Percentiles rank a stretch among this genome's conserved stretches.
Evolutionary conservation across 2,888 invertebrate species (phyloP).

Genomic region (Nymphalis urticae): DNA sequence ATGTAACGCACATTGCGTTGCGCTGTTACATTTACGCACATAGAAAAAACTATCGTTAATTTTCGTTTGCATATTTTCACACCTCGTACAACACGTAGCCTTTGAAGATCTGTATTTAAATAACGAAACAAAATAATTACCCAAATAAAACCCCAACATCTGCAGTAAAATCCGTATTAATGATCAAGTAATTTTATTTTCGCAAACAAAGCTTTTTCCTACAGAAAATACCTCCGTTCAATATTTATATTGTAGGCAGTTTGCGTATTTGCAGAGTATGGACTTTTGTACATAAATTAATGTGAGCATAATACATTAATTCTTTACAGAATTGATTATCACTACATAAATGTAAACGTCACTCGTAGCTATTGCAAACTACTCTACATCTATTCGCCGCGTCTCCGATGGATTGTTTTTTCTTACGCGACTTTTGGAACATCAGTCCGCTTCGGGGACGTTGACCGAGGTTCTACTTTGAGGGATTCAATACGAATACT

Average conservation of each 20-base stretch:
- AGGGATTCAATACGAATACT: constrained; percentile 53
- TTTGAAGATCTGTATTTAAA: neutral
- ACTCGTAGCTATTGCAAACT: constrained; percentile 59
- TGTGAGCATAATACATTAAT: neutral
- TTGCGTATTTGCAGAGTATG: neutral
- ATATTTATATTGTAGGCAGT: neutral
- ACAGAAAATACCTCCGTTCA: constrained; percentile 1
- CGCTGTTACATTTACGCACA: constrained; percentile 12
- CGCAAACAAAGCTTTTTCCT: neutral
- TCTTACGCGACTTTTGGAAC: constrained; percentile 71
- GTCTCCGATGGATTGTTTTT: constrained; percentile 55
- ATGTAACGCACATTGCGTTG: constrained; percentile 9
- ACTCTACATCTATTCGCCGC: constrained; percentile 68
- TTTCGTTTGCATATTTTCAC: constrained; percentile 5
- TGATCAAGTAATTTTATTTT: neutral
- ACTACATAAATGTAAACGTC: constrained; percentile 61
- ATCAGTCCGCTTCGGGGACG: constrained; percentile 60
- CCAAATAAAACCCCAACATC: neutral
- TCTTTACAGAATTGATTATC: constrained; percentile 33
- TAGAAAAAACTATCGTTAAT: neutral
- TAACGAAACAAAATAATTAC: neutral
- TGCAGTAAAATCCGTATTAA: neutral
- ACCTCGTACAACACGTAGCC: neutral
- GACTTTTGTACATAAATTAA: constrained; percentile 6
- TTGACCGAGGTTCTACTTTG: constrained; percentile 73